Evolutionary conservation across 2,888 invertebrate genomes (phyloP), one percentile per base, ranked within the genome.

Genomic region (Petrolisthes cinctipes): DNA sequence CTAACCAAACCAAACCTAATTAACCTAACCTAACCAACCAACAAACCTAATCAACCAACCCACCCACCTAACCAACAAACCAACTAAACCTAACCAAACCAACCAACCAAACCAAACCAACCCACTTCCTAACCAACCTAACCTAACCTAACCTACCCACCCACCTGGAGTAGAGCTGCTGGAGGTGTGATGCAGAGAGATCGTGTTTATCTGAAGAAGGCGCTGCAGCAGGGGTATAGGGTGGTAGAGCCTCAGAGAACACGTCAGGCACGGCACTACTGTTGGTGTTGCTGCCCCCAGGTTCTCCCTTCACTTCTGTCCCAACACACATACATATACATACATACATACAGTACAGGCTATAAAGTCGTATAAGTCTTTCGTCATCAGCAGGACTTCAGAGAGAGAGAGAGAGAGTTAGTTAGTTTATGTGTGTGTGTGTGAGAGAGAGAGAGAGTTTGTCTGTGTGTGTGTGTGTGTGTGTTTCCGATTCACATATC

Each of bases 101-200:
- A 37, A 37, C 37, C 37, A 37, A 37, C 37, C 37, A 1, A 37
- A 37, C 37, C 37, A 37, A 37, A 37, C 37, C 37, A 37, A 37
- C 37, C 37, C 37, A n/a, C n/a, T 73, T 17, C 68, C 14, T 23
- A 71, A 68, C 20, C 20, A 68, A 68, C 4, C n/a, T 53, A 37
- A 73, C 7, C 53, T 14, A 23, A 80, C n/a, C 81, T 23, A 17
- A n/a, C 61, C 23, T 9, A 17, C 51, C 14, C 76, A 20, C n/a
- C n/a, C 17, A 83, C 86, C 82, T 82, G 79, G 86, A 83, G 83
- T 86, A 86, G 11, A 90, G 85, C 61, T 90, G 90, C 85, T 89
- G 89, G 6, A 90, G 86, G 85, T 90, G 89, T 6, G 89, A 89
- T 53, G 90, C 56, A 20, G 90, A 90, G 82, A 90, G 86, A 23